Evolutionary conservation across 2,797 vertebrate genomes (phyloP).

Genomic region (Myotis daubentonii): DNA sequence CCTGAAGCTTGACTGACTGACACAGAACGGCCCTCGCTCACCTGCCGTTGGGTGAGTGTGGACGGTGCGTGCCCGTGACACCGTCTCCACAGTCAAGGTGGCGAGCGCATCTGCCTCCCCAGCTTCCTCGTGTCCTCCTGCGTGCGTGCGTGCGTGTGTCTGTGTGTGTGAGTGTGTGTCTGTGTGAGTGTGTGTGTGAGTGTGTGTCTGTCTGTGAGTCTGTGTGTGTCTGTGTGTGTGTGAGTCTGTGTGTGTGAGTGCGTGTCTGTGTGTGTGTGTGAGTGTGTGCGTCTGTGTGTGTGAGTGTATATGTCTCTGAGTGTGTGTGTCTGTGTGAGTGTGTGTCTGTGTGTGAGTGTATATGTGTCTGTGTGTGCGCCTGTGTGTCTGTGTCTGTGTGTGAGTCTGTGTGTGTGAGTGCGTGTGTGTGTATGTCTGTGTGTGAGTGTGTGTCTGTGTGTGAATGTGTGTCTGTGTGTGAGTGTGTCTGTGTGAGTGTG

Average conservation of each 20-base stretch:
- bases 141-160: rapidly evolving
- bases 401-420: no score
- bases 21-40: rapidly evolving
- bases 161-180: no score
- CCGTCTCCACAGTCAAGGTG: rapidly evolving
- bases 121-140: background rate
- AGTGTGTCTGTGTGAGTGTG: no score
- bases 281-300: background rate
- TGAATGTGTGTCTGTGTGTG: rapidly evolving
- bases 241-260: no score
- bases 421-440: rapidly evolving
- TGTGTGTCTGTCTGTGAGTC: no score
- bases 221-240: no score
- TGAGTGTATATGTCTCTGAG: rapidly evolving
- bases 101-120: rapidly evolving
- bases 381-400: no score
- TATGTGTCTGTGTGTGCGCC: background rate
- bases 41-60: rapidly evolving
- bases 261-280: no score
- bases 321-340: background rate
- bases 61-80: rapidly evolving
- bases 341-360: background rate
- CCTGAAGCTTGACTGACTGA: rapidly evolving
- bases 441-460: background rate
- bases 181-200: rapidly evolving